phyloP scores from a whole-genome alignment of 1,140 invertebrate species.

The Drosophila malerkotliana region DNA sequence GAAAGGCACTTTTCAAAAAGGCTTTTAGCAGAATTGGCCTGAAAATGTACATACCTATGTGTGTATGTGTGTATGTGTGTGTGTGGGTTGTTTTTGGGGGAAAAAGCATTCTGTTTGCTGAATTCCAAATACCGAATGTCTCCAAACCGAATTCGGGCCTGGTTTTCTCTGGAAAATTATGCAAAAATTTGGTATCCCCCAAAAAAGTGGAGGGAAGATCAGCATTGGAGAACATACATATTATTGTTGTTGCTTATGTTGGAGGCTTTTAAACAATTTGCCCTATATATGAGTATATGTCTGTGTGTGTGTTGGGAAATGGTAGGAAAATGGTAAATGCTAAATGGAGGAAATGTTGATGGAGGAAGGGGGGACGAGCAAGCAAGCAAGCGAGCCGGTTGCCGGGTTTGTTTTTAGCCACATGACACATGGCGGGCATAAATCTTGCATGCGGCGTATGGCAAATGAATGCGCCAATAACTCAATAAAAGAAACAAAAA shows the following conservation, averaged over 20 bases:
- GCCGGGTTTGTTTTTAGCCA: conserved; percentile 66
- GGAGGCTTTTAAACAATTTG: conserved; percentile 54
- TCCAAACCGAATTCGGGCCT: conserved; percentile 39
- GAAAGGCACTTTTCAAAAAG: not conserved
- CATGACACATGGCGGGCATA: conserved; percentile 79
- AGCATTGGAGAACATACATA: conserved; percentile 24
- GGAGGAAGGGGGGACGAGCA: not conserved
- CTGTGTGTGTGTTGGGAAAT: conserved; percentile 21
- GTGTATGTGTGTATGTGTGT: not conserved
- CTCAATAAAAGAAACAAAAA: conserved; percentile 58
- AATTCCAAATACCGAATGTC: conserved; percentile 32
- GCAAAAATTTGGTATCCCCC: conserved; percentile 18
- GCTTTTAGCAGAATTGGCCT: conserved; percentile 13
- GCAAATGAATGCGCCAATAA: conserved; percentile 82
- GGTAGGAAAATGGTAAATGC: conserved; percentile 40
- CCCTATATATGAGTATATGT: conserved; percentile 9
- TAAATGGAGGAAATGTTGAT: conserved; percentile 27
- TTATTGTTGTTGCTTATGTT: conserved; percentile 41
- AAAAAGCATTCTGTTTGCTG: conserved; percentile 15
- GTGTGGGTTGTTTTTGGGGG: conserved; percentile 1
- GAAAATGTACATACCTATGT: not conserved
- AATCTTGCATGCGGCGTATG: conserved; percentile 78
- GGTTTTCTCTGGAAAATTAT: conserved; percentile 32
- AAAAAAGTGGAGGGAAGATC: conserved; percentile 1
- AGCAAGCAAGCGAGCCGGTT: conserved; percentile 7